These are phyloP conservation scores for Sphaerophoria taeniata DNA, from an alignment of 2,888 invertebrate genomes.

Conservation along the genomic window DNA sequence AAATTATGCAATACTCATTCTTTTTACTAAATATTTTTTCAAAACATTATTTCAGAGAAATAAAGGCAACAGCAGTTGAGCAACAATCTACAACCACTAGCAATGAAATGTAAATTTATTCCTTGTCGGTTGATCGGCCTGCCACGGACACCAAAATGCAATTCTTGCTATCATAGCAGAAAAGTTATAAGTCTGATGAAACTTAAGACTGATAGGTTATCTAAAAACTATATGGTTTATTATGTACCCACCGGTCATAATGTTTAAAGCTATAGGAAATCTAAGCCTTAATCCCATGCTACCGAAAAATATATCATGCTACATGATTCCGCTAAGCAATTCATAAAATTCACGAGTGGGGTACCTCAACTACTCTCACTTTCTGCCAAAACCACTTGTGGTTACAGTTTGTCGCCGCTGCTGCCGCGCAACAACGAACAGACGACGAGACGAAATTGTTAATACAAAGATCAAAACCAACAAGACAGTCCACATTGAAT, in stretches of 20 bases:
- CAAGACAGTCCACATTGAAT: constrained; percentile 46
- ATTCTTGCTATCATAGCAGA: not conserved
- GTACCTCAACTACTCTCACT: constrained; percentile 65
- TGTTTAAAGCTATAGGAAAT: not conserved
- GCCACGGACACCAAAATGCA: too few relatives aligned
- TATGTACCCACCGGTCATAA: too few relatives aligned
- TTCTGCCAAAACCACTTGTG: constrained; percentile 63
- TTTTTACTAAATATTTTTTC: too few relatives aligned
- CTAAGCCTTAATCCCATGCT: constrained; percentile 55
- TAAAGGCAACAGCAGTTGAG: too few relatives aligned
- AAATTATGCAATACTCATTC: too few relatives aligned
- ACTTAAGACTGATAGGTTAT: too few relatives aligned
- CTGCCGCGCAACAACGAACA: not conserved
- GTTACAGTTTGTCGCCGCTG: constrained; percentile 41
- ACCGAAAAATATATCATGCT: constrained; percentile 52
- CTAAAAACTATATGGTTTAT: too few relatives aligned
- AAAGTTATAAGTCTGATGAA: not conserved
- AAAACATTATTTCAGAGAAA: too few relatives aligned
- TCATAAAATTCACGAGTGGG: constrained; percentile 16
- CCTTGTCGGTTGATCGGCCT: too few relatives aligned
- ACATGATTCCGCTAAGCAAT: constrained; percentile 36
- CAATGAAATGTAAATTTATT: too few relatives aligned
- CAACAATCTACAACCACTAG: too few relatives aligned
- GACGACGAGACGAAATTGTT: constrained; percentile 32
- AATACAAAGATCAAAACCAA: constrained; percentile 34